Percentiles rank a stretch among this genome's conserved stretches.
These are phyloP conservation scores for Propithecus deckenii DNA, from an alignment of 2,797 vertebrate genomes.

Conservation along the genomic window DNA sequence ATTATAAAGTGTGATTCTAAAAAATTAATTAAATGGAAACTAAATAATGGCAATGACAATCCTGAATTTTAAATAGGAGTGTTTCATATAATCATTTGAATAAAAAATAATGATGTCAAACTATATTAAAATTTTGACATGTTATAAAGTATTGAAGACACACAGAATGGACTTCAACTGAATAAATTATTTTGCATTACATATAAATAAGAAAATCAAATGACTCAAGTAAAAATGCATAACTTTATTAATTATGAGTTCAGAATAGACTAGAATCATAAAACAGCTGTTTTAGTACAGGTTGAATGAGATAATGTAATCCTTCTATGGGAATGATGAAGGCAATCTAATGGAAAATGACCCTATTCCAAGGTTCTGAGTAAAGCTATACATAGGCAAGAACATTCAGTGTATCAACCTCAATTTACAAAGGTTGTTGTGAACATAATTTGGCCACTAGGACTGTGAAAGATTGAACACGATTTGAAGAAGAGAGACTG, in stretches of 20 bases:
- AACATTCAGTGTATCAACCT: neutral
- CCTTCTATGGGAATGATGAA: neutral
- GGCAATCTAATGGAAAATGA: neutral
- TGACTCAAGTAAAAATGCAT: neutral
- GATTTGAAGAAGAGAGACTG: neutral
- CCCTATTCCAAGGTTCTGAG: neutral
- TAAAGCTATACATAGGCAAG: neutral
- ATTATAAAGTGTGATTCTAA: conserved; percentile 40
- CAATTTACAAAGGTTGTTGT: neutral
- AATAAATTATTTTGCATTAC: neutral
- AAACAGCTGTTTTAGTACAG: neutral
- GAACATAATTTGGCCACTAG: neutral
- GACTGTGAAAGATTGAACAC: neutral
- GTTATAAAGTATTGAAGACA: neutral
- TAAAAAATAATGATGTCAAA: neutral
- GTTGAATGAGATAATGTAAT: neutral
- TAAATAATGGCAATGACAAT: conserved; percentile 43
- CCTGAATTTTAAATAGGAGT: conserved; percentile 49
- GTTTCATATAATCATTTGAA: neutral
- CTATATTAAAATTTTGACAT: neutral
- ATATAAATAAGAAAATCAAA: neutral
- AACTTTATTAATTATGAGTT: neutral
- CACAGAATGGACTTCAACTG: neutral
- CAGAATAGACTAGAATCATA: neutral
- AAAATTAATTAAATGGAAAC: conserved; percentile 68